Conservation (phyloP, 2,113 vertebrate genomes). For the Cichladusa arquata region DNA sequence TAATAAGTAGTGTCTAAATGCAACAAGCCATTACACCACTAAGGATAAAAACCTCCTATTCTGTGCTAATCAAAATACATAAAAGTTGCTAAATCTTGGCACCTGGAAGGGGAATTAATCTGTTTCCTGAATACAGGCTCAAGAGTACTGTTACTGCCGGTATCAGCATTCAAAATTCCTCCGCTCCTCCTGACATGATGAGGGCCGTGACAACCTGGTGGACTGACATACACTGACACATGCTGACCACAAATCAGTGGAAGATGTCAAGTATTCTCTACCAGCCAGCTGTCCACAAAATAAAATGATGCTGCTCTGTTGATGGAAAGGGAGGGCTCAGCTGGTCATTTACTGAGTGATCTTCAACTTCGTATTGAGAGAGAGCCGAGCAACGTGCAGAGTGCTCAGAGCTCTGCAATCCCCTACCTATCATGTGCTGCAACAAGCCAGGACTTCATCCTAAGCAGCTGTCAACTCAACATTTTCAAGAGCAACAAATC, state of each 20-base stretch:
- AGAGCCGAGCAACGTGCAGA: not conserved
- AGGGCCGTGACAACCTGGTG: not conserved
- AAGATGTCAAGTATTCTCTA: not conserved
- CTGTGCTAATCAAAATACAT: slow-evolving; percentile 11
- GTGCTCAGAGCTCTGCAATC: not conserved
- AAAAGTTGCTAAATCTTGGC: slow-evolving; percentile 3
- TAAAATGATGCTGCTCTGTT: not conserved
- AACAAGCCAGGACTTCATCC: slow-evolving; percentile 13
- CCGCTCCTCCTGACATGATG: not conserved
- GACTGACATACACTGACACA: not conserved
- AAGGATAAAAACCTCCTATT: not conserved
- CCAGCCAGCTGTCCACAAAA: not conserved
- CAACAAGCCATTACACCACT: not conserved
- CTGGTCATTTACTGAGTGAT: not conserved
- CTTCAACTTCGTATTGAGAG: not conserved
- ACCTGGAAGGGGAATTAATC: not conserved
- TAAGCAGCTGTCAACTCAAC: slow-evolving; percentile 53
- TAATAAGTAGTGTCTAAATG: slow-evolving; percentile 6
- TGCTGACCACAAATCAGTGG: not conserved
- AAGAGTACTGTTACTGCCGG: not conserved
- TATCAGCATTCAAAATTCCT: not conserved
- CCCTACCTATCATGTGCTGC: not conserved
- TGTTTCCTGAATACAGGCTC: not conserved
- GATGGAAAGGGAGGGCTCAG: not conserved
- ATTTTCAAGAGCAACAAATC: slow-evolving; percentile 61